Conservation (phyloP, 2,113 vertebrate genomes). For the Chrysochloris asiatica region DNA sequence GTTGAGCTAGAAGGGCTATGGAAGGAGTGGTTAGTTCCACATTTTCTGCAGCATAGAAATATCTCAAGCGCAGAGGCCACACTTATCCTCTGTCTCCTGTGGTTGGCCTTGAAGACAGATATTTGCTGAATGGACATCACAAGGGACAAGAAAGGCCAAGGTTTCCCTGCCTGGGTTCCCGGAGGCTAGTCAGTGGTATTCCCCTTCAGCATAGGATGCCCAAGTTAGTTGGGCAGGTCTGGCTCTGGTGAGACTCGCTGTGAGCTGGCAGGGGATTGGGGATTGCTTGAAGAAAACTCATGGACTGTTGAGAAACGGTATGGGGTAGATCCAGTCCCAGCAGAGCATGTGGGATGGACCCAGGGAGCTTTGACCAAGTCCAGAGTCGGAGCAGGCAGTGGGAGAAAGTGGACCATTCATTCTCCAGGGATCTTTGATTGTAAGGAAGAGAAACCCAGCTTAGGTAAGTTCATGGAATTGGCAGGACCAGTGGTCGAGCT, state of each 20-base stretch:
- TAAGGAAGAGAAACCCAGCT: too few relatives aligned
- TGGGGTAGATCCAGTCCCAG: not conserved
- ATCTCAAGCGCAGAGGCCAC: not conserved
- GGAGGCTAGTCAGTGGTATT: not conserved
- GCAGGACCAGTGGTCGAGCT: not conserved
- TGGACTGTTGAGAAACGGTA: not conserved
- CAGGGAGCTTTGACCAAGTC: not conserved
- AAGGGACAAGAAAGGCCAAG: not conserved
- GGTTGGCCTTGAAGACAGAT: not conserved
- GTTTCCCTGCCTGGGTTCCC: not conserved
- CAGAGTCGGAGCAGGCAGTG: not conserved
- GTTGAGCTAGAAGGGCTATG: too few relatives aligned
- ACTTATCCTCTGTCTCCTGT: not conserved
- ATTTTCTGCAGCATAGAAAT: too few relatives aligned
- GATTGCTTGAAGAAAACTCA: not conserved
- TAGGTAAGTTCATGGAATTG: not conserved
- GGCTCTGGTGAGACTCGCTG: not conserved
- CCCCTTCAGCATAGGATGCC: not conserved
- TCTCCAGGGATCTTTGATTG: too few relatives aligned
- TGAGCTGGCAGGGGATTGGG: not conserved
- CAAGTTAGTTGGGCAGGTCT: not conserved
- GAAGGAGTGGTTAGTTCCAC: too few relatives aligned
- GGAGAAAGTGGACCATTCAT: fast-evolving
- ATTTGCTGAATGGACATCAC: not conserved
- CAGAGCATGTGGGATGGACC: not conserved